Evolutionary conservation across 2,888 invertebrate genomes (phyloP).

Genomic region (Atrina japonica): DNA sequence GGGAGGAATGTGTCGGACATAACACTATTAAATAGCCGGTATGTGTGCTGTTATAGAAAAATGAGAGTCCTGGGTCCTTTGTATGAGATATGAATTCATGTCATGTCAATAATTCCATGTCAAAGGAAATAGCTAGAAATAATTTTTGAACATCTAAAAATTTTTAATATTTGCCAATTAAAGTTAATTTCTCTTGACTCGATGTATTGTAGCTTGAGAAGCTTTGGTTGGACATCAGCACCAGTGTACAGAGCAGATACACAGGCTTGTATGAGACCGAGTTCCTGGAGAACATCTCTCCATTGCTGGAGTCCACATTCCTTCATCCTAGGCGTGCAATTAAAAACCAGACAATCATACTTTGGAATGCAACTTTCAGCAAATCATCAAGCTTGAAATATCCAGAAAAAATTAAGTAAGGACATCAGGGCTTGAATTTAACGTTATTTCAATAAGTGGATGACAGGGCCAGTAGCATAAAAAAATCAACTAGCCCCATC

Average conservation of each 20-base stretch:
- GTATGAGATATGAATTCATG: not conserved
- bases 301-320: slow-evolving; percentile 71
- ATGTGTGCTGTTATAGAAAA: no score
- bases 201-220: slow-evolving; percentile 72
- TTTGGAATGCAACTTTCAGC: slow-evolving; percentile 77
- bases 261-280: slow-evolving; percentile 71
- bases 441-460: no score
- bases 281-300: slow-evolving; percentile 67
- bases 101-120: not conserved
- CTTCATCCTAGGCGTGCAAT: slow-evolving; percentile 69
- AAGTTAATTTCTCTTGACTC: no score
- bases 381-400: slow-evolving; percentile 63
- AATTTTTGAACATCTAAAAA: not conserved
- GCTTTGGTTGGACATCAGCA: slow-evolving; percentile 72
- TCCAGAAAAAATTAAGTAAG: slow-evolving; percentile 73
- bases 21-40: no score
- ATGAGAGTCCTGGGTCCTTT: not conserved
- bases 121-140: not conserved
- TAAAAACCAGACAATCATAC: slow-evolving; percentile 66
- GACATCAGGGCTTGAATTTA: not conserved
- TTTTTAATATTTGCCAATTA: no score
- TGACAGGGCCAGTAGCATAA: no score
- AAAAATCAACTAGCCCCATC: no score
- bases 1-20: no score
- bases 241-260: slow-evolving; percentile 68